Evolutionary conservation across 2,113 vertebrate genomes (phyloP), one percentile per base, ranked within the genome.

Genomic region (Plecturocebus donacophilus): DNA sequence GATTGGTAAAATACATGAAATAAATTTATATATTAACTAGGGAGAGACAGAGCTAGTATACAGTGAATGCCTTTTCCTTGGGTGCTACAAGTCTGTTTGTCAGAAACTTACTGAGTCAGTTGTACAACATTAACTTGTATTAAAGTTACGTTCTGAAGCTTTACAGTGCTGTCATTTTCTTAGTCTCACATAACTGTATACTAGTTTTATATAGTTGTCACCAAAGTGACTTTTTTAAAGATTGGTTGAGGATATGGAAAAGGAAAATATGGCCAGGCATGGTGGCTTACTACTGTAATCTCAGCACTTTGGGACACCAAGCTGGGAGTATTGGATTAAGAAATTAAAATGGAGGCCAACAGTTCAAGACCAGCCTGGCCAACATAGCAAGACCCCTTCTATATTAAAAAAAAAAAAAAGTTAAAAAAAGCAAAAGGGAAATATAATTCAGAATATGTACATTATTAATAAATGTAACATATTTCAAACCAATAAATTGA

Each of bases 1-100:
- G 99, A 94, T 49, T 93, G 45, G 17, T 82, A 38, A 90, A 79
- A 76, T 94, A 66, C 1, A 20, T 40, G 6, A 88, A 90, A 8
- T 58, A 19, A 40, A 27, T 83, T 71, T 70, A 21, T 42, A 8
- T 93, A 14, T 58, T 79, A 56, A 14, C 1, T 92, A 56, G 30
- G 32, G 47, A 68, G 9, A 81, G 27, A 68, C 8, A 35, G n/a
- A 61, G 13, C n/a, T 68, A 75, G 21, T 70, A 4, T 89, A 52
- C 61, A 54, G 8, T 92, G 49, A 83, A 16, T 75, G 32, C 9
- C 42, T 79, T 97, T 84, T 64, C n/a, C 17, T 71, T 85, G 8
- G 2, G 35, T 92, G 32, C 49, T 86, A 20, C 86, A 25, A 82
- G 94, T 94, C 45, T 91, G 1, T 91, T 93, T 94, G 25, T 95